Conservation (phyloP, 2,797 vertebrate genomes). For the Lerista edwardsae region DNA sequence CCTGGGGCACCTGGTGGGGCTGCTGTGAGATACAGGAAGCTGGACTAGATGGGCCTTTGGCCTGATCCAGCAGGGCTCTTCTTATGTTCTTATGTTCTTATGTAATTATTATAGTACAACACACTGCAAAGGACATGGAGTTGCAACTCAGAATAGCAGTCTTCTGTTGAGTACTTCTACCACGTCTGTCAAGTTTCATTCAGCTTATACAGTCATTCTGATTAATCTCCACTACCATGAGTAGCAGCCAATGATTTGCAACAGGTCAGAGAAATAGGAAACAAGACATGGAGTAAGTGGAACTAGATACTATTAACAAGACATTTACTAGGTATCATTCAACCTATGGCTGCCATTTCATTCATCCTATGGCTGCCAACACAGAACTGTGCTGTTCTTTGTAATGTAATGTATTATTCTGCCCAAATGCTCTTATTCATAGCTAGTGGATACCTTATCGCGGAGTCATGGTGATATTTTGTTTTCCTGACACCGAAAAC, state of each 20-base stretch:
- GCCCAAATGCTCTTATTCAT: background rate
- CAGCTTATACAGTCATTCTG: background rate
- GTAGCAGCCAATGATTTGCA: no score
- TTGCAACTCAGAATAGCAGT: background rate
- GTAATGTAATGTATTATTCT: background rate
- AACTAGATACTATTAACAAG: background rate
- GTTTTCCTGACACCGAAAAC: background rate
- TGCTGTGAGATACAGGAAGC: no score
- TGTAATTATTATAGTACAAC: background rate
- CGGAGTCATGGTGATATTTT: background rate
- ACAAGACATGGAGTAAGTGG: background rate
- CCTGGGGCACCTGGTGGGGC: no score
- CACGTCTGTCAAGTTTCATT: background rate
- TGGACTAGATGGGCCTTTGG: no score
- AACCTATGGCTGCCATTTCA: no score
- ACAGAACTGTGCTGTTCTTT: no score
- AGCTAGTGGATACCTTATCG: background rate
- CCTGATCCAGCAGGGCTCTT: no score
- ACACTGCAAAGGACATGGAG: background rate
- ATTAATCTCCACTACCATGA: no score
- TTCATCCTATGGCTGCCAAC: no score
- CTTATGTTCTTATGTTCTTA: no score
- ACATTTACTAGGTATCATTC: no score
- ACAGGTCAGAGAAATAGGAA: background rate
- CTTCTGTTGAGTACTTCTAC: background rate